phyloP scores from a whole-genome alignment of 2,797 vertebrate genomes.

The Coranthus polyacanthus region DNA sequence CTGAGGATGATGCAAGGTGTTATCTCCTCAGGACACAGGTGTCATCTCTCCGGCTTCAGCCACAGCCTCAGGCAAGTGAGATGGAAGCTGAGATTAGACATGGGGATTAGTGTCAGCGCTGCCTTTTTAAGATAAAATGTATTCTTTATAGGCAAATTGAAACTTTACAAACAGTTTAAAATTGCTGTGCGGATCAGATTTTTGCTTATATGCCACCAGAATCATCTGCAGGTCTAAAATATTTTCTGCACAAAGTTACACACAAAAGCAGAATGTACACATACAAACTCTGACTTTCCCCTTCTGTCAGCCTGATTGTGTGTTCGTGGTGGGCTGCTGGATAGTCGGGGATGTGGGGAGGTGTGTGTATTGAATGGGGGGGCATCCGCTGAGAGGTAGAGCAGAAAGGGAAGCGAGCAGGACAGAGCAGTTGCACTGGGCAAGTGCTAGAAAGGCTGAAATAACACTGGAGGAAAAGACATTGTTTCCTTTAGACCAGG shows the following conservation, averaged over 20 bases:
- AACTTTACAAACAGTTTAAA: constrained; percentile 35
- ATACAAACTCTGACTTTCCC: constrained; percentile 53
- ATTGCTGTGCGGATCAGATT: constrained; percentile 7
- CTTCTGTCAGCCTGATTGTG: constrained; percentile 47
- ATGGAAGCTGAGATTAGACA: constrained; percentile 49
- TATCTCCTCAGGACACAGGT: constrained; percentile 49
- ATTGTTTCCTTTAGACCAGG: constrained; percentile 46
- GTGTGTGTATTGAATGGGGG: constrained; percentile 40
- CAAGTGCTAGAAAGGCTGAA: constrained; percentile 58
- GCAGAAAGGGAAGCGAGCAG: constrained; percentile 61
- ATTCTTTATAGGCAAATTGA: constrained; percentile 18
- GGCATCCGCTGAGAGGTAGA: constrained; percentile 62
- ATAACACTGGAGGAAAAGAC: constrained; percentile 72
- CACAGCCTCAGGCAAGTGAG: constrained; percentile 25
- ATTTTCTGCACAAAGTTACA: constrained; percentile 29
- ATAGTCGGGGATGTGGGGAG: constrained; percentile 49
- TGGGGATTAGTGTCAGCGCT: constrained; percentile 42
- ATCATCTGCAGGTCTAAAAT: constrained; percentile 11
- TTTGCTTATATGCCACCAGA: constrained; percentile 1
- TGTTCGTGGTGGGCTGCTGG: constrained; percentile 53
- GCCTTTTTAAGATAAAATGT: constrained; percentile 42
- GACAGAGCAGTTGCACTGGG: constrained; percentile 55
- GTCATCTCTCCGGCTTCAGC: constrained; percentile 55
- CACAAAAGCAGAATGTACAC: constrained; percentile 27
- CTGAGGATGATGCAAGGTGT: constrained; percentile 41